Conservation (phyloP, 2,888 invertebrate species). For the Sphaerophoria taeniata region DNA sequence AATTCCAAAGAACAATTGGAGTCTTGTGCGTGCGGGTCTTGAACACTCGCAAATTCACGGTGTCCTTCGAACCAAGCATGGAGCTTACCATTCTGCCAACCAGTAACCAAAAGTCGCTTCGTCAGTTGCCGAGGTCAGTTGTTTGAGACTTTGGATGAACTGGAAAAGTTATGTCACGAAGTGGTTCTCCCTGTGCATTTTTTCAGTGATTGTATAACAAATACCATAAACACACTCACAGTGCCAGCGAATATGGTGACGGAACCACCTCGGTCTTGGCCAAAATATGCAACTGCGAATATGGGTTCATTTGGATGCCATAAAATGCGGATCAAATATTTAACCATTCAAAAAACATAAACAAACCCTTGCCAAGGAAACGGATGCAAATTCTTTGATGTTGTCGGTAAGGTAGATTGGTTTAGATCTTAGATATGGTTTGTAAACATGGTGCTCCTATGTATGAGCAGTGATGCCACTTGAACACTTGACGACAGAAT, state of each 20-base stretch:
- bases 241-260: conserved; percentile 94
- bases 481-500: conserved; percentile 81
- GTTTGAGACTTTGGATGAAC: conserved; percentile 91
- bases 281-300: conserved; percentile 93
- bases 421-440: too few species aligned
- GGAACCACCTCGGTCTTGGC: conserved; percentile 94
- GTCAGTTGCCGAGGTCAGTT: conserved; percentile 91
- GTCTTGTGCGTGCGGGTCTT: conserved; percentile 88
- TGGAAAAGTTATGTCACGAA: conserved; percentile 90
- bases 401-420: too few species aligned
- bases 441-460: too few species aligned
- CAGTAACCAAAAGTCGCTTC: conserved; percentile 90
- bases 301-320: conserved; percentile 93
- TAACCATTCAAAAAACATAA: conserved; percentile 19
- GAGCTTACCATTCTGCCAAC: conserved; percentile 97
- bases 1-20: conserved; percentile 87
- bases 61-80: conserved; percentile 91
- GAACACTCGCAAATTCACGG: conserved; percentile 86
- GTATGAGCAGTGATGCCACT: too few species aligned
- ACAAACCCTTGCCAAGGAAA: conserved; percentile 63
- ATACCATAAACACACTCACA: conserved; percentile 84
- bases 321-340: conserved; percentile 82
- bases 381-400: not conserved
- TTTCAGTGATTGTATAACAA: not conserved
- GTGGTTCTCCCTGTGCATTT: conserved; percentile 87